These are phyloP conservation scores for Cantharis rustica DNA, from an alignment of 2,888 invertebrate species.

Conservation along the genomic window DNA sequence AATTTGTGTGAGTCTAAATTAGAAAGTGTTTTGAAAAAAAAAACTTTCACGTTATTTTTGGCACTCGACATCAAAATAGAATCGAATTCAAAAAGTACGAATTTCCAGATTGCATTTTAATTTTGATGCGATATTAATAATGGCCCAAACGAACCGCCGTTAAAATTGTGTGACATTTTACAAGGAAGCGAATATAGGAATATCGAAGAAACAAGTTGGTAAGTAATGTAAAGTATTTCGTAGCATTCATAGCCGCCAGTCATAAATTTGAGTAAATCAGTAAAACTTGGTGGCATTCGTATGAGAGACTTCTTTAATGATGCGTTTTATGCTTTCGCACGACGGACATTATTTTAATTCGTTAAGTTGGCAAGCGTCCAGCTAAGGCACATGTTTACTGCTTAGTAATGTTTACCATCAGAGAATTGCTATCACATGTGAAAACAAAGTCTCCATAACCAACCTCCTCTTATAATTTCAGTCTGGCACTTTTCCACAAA, in stretches of 20 bases:
- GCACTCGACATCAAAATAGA: not conserved
- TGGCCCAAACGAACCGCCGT: not conserved
- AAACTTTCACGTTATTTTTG: not conserved
- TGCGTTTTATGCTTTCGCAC: conserved; percentile 58
- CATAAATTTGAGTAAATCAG: conserved; percentile 55
- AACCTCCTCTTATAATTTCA: conserved; percentile 27
- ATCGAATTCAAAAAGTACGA: not conserved
- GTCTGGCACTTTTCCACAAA: conserved; percentile 21
- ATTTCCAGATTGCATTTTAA: not conserved
- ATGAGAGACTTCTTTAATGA: conserved; percentile 57
- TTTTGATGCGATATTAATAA: not conserved
- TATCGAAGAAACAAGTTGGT: conserved; percentile 23
- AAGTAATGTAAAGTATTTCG: conserved; percentile 26
- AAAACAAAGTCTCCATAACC: conserved; percentile 32
- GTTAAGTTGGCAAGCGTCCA: conserved; percentile 52
- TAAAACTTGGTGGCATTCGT: conserved; percentile 53
- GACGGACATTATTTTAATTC: conserved; percentile 58
- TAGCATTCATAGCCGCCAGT: conserved; percentile 30
- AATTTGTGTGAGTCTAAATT: not conserved
- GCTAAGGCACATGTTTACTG: conserved; percentile 49
- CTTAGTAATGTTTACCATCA: conserved; percentile 37
- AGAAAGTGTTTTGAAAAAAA: not conserved
- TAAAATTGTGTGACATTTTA: conserved; percentile 14
- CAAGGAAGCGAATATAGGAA: conserved; percentile 16
- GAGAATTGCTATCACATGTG: conserved; percentile 42